Percentiles rank a stretch among this genome's conserved stretches.
These are phyloP conservation scores for Drosophila paramelanica DNA, from an alignment of 2,888 invertebrate species.

Conservation along the genomic window DNA sequence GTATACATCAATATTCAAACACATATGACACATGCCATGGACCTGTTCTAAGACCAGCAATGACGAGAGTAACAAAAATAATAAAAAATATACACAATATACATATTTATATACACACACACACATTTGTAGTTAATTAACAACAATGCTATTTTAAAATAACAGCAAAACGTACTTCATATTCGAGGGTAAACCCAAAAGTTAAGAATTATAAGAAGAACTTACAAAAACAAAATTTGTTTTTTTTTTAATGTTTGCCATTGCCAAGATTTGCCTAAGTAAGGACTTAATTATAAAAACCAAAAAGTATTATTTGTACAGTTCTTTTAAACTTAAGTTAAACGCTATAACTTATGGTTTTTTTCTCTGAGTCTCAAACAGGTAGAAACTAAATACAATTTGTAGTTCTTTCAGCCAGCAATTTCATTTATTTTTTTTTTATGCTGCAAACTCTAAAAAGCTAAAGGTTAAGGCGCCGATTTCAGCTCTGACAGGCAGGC, in stretches of 20 bases:
- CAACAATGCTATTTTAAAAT: conserved; percentile 47
- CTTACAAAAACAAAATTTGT: too few species aligned
- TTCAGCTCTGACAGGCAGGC: conserved; percentile 9
- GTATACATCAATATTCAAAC: conserved; percentile 20
- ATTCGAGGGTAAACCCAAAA: conserved; percentile 1
- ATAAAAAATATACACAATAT: conserved; percentile 19
- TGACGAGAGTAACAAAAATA: conserved; percentile 45
- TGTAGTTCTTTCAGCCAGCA: not conserved
- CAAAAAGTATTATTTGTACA: too few species aligned
- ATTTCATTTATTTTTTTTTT: not conserved
- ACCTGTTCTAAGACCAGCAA: conserved; percentile 57
- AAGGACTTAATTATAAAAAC: too few species aligned
- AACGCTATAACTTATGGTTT: too few species aligned
- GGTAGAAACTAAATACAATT: too few species aligned
- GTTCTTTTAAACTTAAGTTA: too few species aligned
- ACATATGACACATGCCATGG: conserved; percentile 34
- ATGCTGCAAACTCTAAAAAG: not conserved
- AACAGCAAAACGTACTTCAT: conserved; percentile 15
- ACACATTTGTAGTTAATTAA: conserved; percentile 62
- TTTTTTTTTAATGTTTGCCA: too few species aligned
- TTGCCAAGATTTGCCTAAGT: too few species aligned
- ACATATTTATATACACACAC: not conserved
- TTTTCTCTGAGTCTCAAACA: too few species aligned
- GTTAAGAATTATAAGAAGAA: not conserved
- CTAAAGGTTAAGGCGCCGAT: not conserved